Evolutionary conservation across 2,113 vertebrate species (phyloP).

Genomic region (Proterorhinus semilunaris): DNA sequence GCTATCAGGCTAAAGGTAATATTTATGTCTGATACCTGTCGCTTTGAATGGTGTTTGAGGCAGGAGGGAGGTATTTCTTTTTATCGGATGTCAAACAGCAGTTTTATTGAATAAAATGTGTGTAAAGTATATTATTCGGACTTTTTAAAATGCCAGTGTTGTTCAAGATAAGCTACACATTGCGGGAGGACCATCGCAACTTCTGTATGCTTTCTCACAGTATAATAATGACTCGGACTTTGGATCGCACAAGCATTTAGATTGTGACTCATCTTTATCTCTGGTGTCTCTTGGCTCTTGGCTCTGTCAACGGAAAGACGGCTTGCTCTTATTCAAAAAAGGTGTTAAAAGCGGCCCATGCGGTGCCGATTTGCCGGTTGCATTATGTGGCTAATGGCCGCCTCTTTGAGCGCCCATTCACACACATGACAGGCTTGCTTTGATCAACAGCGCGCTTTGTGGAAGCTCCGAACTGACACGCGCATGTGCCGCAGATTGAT

Average conservation of each 20-base stretch:
- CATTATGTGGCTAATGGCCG: conserved; percentile 28
- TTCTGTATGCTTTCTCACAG: no score
- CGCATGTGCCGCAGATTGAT: conserved; percentile 26
- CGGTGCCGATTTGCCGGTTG: conserved; percentile 5
- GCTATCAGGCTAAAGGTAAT: conserved; percentile 6
- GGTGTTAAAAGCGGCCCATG: conserved; percentile 7
- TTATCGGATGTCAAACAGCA: neutral
- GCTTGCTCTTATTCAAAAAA: conserved; percentile 1
- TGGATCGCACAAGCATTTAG: no score
- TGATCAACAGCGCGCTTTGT: conserved; percentile 27
- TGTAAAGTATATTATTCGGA: no score
- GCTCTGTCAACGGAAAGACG: neutral
- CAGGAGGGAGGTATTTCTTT: neutral
- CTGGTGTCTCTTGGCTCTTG: neutral
- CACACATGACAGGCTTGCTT: conserved; percentile 38
- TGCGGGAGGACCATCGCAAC: no score
- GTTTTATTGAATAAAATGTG: neutral
- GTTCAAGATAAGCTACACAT: no score
- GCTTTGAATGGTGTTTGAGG: neutral
- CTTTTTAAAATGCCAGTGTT: no score
- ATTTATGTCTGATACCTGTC: conserved; percentile 12
- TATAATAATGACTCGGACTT: no score
- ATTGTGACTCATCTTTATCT: no score
- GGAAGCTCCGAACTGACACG: conserved; percentile 28
- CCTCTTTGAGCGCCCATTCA: conserved; percentile 8